These are phyloP conservation scores for Temnothorax unifasciatus DNA, from an alignment of 2,888 invertebrate species.

Conservation along the genomic window DNA sequence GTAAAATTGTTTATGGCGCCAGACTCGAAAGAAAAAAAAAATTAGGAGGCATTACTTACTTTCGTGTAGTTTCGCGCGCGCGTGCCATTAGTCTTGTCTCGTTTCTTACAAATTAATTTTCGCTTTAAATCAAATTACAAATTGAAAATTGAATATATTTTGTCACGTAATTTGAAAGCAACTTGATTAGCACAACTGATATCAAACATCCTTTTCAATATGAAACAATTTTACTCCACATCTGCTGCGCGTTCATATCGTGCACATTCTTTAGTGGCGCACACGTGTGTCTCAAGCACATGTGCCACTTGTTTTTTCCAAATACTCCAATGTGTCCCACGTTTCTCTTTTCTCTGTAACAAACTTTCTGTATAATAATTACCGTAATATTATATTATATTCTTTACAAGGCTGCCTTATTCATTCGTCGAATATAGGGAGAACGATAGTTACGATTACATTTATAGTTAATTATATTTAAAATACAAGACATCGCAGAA, in stretches of 20 bases:
- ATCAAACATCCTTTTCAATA: neutral
- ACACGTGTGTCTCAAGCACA: constrained; percentile 16
- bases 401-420: neutral
- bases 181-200: neutral
- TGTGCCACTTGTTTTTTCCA: constrained; percentile 17
- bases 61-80: too few relatives aligned
- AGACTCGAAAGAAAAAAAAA: too few relatives aligned
- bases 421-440: neutral
- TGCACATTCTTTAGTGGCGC: neutral
- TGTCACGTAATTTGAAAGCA: neutral
- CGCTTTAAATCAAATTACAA: neutral
- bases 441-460: neutral
- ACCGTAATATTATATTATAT: neutral
- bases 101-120: too few relatives aligned
- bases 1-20: too few relatives aligned
- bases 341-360: neutral
- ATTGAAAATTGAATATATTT: neutral
- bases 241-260: neutral
- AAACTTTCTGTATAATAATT: neutral
- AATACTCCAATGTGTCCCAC: neutral
- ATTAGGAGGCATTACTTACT: too few relatives aligned
- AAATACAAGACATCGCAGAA: neutral
- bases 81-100: too few relatives aligned
- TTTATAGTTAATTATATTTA: neutral
- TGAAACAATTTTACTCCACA: neutral